A percentile compares a stretch with the other conserved stretches of the same genome.
Evolutionary conservation across 2,888 invertebrate species (phyloP).

Genomic region (Spodoptera picta): DNA sequence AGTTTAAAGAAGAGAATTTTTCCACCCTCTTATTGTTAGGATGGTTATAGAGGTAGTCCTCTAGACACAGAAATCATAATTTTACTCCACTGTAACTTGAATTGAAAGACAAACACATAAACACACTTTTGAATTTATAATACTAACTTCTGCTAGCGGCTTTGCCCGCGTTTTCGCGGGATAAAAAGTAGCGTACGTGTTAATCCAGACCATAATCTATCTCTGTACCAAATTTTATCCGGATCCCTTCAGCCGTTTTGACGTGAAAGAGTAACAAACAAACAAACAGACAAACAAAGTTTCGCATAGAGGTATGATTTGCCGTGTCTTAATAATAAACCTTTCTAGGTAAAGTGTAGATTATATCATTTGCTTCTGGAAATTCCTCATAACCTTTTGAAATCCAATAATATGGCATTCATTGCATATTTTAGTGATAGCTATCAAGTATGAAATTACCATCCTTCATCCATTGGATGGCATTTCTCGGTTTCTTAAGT

Average conservation of each 20-base stretch:
- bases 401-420: constrained; percentile 34
- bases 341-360: constrained; percentile 30
- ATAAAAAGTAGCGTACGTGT: too few relatives aligned
- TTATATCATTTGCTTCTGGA: constrained; percentile 23
- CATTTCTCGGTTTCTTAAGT: constrained; percentile 16
- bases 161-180: too few relatives aligned
- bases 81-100: too few relatives aligned
- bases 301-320: constrained; percentile 10
- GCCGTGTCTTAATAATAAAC: constrained; percentile 5
- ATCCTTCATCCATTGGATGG: constrained; percentile 37
- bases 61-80: too few relatives aligned
- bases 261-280: too few relatives aligned
- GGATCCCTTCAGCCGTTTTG: too few relatives aligned
- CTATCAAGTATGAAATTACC: constrained; percentile 35
- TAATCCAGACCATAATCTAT: too few relatives aligned
- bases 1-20: too few relatives aligned
- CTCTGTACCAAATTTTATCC: too few relatives aligned
- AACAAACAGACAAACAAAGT: too few relatives aligned
- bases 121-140: constrained; percentile 2
- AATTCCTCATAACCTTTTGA: constrained; percentile 46
- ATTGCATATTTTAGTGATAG: constrained; percentile 46
- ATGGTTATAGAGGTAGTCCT: too few relatives aligned
- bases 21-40: too few relatives aligned
- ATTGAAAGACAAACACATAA: constrained; percentile 2
- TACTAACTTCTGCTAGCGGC: neutral